A percentile compares a stretch with the other conserved stretches of the same genome.
Evolutionary conservation across 2,888 invertebrate species (phyloP).

Genomic region (Trachelus troglodyta): DNA sequence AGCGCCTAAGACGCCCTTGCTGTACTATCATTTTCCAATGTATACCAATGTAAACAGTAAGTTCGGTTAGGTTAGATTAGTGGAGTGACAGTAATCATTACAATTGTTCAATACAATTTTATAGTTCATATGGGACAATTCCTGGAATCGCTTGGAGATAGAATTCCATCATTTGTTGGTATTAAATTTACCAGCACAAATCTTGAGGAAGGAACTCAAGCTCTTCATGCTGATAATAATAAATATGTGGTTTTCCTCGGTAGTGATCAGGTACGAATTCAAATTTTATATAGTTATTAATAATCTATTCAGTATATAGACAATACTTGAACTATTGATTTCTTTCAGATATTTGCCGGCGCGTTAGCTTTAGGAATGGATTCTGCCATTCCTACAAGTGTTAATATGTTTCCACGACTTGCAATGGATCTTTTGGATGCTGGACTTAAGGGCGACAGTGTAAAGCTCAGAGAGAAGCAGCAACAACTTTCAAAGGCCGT

Average conservation of each 20-base stretch:
- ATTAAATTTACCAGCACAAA: slow-evolving; percentile 85
- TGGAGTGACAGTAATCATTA: neutral
- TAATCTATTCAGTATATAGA: neutral
- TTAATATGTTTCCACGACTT: slow-evolving; percentile 75
- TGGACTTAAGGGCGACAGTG: slow-evolving; percentile 67
- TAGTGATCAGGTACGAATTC: slow-evolving; percentile 72
- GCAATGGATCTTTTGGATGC: slow-evolving; percentile 71
- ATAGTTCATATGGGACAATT: slow-evolving; percentile 81
- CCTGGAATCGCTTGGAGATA: slow-evolving; percentile 71
- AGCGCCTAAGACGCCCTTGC: slow-evolving; percentile 80
- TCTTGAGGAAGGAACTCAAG: slow-evolving; percentile 76
- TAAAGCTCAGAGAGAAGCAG: slow-evolving; percentile 69
- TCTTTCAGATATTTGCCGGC: slow-evolving; percentile 74
- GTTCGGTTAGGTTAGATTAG: slow-evolving; percentile 38
- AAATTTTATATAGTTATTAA: neutral
- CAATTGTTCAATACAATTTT: slow-evolving; percentile 39
- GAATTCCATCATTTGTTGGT: slow-evolving; percentile 81
- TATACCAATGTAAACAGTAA: slow-evolving; percentile 80
- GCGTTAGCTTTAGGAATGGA: slow-evolving; percentile 77
- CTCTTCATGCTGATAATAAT: slow-evolving; percentile 68
- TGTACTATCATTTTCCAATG: slow-evolving; percentile 86
- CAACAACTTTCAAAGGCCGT: slow-evolving; percentile 61
- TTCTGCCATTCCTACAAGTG: slow-evolving; percentile 78
- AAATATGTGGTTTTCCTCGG: slow-evolving; percentile 75
- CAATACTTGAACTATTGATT: slow-evolving; percentile 13